phyloP scores from a whole-genome alignment of 2,113 vertebrate species.

The Accipiter virgatus region DNA sequence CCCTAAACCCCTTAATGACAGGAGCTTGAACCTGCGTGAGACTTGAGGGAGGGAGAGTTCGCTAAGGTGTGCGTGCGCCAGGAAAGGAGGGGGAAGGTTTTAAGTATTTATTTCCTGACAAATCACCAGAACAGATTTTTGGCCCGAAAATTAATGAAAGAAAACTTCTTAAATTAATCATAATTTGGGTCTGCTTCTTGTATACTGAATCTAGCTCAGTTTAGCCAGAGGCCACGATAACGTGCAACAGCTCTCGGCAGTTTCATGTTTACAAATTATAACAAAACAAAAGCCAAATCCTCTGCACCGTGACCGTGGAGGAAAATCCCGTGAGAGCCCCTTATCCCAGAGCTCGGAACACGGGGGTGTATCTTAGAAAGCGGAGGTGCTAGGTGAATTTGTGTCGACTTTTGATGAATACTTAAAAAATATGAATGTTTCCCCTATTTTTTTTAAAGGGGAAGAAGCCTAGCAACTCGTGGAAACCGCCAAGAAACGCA shows the following conservation, averaged over 20 bases:
- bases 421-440: not conserved
- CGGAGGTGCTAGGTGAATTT: not conserved
- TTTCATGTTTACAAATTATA: not conserved
- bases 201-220: not conserved
- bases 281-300: not conserved
- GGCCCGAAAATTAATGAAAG: not conserved
- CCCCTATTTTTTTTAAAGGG: not conserved
- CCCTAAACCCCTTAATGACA: not conserved
- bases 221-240: not conserved
- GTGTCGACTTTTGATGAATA: not conserved
- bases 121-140: not conserved
- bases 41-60: not conserved
- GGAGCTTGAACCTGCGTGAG: not conserved
- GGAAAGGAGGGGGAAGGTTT: not conserved
- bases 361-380: not conserved
- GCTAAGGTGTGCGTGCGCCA: not conserved
- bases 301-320: not conserved
- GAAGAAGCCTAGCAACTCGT: not conserved
- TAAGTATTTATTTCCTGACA: not conserved
- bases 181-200: not conserved
- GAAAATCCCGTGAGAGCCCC: not conserved
- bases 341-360: not conserved
- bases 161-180: not conserved
- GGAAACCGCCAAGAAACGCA: not conserved
- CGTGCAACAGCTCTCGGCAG: not conserved